These are phyloP conservation scores for Drosophila sordidapex DNA, from an alignment of 2,888 invertebrate genomes.

Conservation along the genomic window DNA sequence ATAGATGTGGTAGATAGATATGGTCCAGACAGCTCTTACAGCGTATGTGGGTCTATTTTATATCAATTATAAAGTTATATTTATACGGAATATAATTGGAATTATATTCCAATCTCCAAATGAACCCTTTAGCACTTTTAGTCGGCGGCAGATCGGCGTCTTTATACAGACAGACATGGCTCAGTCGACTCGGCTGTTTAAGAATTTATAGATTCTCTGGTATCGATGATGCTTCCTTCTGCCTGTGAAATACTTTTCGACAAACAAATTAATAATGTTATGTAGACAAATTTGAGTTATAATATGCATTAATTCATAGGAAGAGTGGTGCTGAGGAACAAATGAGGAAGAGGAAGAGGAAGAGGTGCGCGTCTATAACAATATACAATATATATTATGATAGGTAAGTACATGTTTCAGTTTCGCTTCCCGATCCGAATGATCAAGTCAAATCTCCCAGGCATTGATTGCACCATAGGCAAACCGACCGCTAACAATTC, in stretches of 20 bases:
- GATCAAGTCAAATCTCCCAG: conserved; percentile 9
- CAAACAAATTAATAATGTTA: neutral
- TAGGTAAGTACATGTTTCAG: neutral
- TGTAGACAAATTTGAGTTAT: neutral
- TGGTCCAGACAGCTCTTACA: no score
- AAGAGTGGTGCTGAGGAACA: neutral
- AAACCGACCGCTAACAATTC: conserved; percentile 15
- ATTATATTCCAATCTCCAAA: neutral
- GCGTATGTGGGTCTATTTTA: no score
- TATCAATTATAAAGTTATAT: no score
- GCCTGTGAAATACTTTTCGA: neutral
- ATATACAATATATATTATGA: conserved; percentile 1
- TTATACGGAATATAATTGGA: no score
- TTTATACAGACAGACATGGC: neutral
- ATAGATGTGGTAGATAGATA: no score
- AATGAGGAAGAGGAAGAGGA: neutral
- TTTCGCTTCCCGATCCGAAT: conserved; percentile 42
- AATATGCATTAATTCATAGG: neutral
- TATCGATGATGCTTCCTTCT: neutral
- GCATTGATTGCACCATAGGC: conserved; percentile 19
- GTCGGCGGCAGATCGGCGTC: no score
- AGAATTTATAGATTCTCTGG: neutral
- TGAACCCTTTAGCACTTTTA: neutral
- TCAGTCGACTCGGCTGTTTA: neutral
- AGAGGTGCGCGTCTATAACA: neutral